Evolutionary conservation across 2,888 invertebrate genomes (phyloP).

Genomic region (Perdita meconis): DNA sequence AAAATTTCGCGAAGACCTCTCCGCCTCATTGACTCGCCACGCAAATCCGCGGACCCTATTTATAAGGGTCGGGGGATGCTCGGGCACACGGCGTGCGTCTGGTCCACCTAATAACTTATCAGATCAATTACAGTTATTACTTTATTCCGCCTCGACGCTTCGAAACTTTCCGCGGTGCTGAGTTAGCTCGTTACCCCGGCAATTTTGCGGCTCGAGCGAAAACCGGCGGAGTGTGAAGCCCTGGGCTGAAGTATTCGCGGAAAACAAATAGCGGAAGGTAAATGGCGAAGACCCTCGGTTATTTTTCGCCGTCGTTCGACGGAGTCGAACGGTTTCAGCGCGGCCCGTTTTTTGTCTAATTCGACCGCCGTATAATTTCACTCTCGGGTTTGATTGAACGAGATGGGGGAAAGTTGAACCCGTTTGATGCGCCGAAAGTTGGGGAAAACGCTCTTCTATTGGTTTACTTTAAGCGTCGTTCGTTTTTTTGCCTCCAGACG

Average conservation of each 20-base stretch:
- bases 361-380: constrained; percentile 32
- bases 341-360: constrained; percentile 31
- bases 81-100: constrained; percentile 38
- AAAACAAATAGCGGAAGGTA: constrained; percentile 56
- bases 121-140: constrained; percentile 83
- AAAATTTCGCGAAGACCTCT: neutral
- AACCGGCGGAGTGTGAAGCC: constrained; percentile 54
- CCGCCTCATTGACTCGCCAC: neutral
- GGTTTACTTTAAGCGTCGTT: constrained; percentile 20
- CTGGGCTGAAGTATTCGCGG: constrained; percentile 39
- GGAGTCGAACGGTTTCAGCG: constrained; percentile 31
- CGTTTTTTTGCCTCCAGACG: neutral
- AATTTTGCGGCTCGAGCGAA: constrained; percentile 67
- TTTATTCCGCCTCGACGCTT: constrained; percentile 80
- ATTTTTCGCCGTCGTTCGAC: constrained; percentile 34
- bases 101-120: constrained; percentile 77
- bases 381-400: constrained; percentile 27
- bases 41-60: neutral
- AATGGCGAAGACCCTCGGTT: constrained; percentile 29
- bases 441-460: constrained; percentile 20
- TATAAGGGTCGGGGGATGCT: neutral
- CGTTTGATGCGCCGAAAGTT: constrained; percentile 30
- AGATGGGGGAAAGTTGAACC: constrained; percentile 22
- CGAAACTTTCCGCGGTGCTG: constrained; percentile 77
- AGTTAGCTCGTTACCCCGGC: constrained; percentile 70